phyloP scores from a whole-genome alignment of 1,140 invertebrate genomes.

The Macrocentrus cingulum region DNA sequence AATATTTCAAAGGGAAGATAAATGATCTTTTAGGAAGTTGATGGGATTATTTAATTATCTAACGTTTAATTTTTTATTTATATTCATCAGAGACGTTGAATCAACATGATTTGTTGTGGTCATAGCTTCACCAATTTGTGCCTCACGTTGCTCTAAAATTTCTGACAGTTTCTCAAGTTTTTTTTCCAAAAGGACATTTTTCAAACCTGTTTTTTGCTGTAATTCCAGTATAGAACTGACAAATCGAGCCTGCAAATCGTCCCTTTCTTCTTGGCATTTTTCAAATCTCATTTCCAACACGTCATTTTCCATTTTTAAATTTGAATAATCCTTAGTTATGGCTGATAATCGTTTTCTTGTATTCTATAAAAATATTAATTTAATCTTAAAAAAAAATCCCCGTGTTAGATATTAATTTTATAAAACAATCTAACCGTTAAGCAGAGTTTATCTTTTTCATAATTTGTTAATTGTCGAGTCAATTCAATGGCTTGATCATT shows the following conservation, averaged over 20 bases:
- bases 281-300: conserved; percentile 78
- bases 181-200: conserved; percentile 75
- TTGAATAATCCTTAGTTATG: conserved; percentile 68
- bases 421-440: conserved; percentile 39
- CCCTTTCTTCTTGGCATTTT: conserved; percentile 74
- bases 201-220: conserved; percentile 79
- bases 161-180: conserved; percentile 70
- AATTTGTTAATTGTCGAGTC: conserved; percentile 74
- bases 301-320: conserved; percentile 74
- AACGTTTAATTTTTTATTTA: conserved; percentile 68
- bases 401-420: conserved; percentile 7
- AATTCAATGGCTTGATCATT: conserved; percentile 69
- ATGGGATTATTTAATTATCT: not conserved
- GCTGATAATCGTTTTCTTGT: conserved; percentile 64
- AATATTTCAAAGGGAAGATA: too few relatives aligned
- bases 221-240: conserved; percentile 80
- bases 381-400: not conserved
- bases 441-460: conserved; percentile 76
- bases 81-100: conserved; percentile 60
- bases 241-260: conserved; percentile 78
- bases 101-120: too few relatives aligned
- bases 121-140: conserved; percentile 69
- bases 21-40: too few relatives aligned
- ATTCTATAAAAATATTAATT: conserved; percentile 59
- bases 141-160: conserved; percentile 70